phyloP scores from a whole-genome alignment of 2,797 vertebrate genomes.

The Lepus oiostolus region DNA sequence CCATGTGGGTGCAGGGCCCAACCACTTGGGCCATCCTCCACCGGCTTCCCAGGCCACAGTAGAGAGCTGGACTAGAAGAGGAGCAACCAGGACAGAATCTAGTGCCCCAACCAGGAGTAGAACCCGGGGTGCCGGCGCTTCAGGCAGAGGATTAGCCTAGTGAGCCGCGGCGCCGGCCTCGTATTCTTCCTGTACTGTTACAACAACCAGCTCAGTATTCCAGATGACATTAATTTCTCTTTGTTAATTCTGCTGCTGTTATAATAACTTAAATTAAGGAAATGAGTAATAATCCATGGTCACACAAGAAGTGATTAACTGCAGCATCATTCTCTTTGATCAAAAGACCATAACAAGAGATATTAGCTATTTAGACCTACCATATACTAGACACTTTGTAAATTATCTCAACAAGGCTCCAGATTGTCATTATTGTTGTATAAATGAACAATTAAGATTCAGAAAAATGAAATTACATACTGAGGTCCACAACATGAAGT shows the following conservation, averaged over 20 bases:
- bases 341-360: not conserved
- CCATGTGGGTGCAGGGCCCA: too few relatives aligned
- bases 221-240: not conserved
- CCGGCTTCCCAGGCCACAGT: too few relatives aligned
- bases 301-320: not conserved
- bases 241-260: not conserved
- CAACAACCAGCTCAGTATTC: not conserved
- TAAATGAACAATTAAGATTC: not conserved
- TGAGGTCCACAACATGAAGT: not conserved
- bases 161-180: too few relatives aligned
- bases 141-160: too few relatives aligned
- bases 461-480: not conserved
- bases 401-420: slow-evolving; percentile 13
- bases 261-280: not conserved
- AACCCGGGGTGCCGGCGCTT: too few relatives aligned
- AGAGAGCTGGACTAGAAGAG: too few relatives aligned
- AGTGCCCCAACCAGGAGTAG: too few relatives aligned
- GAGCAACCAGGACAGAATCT: too few relatives aligned
- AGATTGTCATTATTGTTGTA: not conserved
- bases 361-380: not conserved
- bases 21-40: too few relatives aligned
- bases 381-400: not conserved
- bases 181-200: not conserved
- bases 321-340: not conserved
- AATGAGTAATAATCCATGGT: not conserved